Evolutionary conservation across 1,140 invertebrate genomes (phyloP).

Genomic region (Penaeus vannamei): DNA sequence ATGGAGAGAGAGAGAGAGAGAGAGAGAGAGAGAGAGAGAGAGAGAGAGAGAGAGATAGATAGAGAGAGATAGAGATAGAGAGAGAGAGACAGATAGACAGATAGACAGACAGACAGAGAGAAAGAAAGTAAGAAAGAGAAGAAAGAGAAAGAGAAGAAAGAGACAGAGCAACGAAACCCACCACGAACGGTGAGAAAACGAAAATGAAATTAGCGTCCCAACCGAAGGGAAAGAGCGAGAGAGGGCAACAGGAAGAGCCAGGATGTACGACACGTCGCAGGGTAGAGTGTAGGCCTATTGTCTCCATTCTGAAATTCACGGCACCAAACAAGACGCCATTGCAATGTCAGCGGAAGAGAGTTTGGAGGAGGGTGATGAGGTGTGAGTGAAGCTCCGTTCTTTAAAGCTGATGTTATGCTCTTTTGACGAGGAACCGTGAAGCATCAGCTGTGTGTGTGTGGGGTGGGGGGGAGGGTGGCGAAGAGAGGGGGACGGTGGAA

Average conservation of each 20-base stretch:
- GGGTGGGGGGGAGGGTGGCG: not conserved
- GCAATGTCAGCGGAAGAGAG: too few species aligned
- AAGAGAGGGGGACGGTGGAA: not conserved
- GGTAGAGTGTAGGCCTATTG: too few species aligned
- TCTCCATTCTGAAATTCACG: too few species aligned
- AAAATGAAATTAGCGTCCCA: not conserved
- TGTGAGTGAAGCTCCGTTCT: too few species aligned
- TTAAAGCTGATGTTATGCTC: too few species aligned
- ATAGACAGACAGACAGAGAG: not conserved
- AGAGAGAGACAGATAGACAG: not conserved
- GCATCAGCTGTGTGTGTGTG: too few species aligned
- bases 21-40: not conserved
- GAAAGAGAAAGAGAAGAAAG: not conserved
- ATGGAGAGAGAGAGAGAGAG: not conserved
- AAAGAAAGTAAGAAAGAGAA: not conserved
- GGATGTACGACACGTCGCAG: too few species aligned
- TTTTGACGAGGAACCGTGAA: too few species aligned
- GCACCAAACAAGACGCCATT: too few species aligned
- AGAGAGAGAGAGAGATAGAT: not conserved
- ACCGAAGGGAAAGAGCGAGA: too few species aligned
- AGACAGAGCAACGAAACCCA: not conserved
- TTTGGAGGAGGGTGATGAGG: too few species aligned
- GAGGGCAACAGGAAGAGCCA: too few species aligned
- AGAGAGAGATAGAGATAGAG: not conserved
- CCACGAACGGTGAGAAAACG: not conserved